A percentile compares a stretch with the other conserved stretches of the same genome.
These are phyloP conservation scores for Timema cristinae DNA, from an alignment of 2,888 invertebrate genomes.

Conservation along the genomic window DNA sequence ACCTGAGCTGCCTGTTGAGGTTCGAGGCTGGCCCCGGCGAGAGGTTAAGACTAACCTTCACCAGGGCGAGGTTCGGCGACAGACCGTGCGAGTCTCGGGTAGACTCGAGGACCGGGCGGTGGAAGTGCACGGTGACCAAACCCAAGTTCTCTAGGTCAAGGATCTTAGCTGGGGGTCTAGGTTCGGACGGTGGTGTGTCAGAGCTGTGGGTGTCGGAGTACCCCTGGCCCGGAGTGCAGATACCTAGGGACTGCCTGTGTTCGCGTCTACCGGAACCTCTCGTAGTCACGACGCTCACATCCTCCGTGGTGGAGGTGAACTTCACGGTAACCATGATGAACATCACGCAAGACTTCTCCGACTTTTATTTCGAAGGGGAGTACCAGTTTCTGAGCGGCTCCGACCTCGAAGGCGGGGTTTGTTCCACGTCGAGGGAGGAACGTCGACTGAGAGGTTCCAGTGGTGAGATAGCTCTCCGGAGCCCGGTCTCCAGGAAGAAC, in stretches of 20 bases:
- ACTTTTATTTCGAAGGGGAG: slow-evolving; percentile 67
- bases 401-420: slow-evolving; percentile 47
- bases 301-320: slow-evolving; percentile 65
- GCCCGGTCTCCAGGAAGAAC: slow-evolving; percentile 44
- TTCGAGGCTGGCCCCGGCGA: slow-evolving; percentile 69
- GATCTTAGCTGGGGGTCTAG: slow-evolving; percentile 26
- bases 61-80: slow-evolving; percentile 65
- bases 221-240: slow-evolving; percentile 64
- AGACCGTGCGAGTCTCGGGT: slow-evolving; percentile 63
- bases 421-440: slow-evolving; percentile 62
- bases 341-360: slow-evolving; percentile 73
- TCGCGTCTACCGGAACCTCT: slow-evolving; percentile 63
- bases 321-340: slow-evolving; percentile 75
- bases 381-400: slow-evolving; percentile 49
- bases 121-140: slow-evolving; percentile 55
- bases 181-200: slow-evolving; percentile 49
- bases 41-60: slow-evolving; percentile 62
- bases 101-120: slow-evolving; percentile 62
- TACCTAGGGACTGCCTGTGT: slow-evolving; percentile 70
- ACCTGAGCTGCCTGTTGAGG: slow-evolving; percentile 69
- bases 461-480: slow-evolving; percentile 66
- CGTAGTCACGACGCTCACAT: slow-evolving; percentile 62
- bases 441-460: slow-evolving; percentile 64
- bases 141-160: not conserved
- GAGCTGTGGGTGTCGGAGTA: slow-evolving; percentile 64